phyloP scores from a whole-genome alignment of 2,888 invertebrate species.

The Xestia sexstrigata region DNA sequence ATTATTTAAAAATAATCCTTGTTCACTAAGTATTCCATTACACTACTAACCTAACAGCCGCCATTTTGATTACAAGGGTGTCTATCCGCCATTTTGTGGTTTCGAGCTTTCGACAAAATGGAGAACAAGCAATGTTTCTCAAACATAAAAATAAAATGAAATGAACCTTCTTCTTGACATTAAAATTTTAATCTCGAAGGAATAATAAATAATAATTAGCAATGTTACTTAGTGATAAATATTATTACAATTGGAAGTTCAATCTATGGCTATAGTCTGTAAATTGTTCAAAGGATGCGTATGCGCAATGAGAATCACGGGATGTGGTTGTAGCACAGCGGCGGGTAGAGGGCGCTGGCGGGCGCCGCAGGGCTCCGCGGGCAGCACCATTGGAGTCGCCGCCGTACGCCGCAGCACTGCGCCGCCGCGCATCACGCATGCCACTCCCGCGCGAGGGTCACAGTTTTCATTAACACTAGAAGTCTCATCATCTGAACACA shows the following conservation, averaged over 20 bases:
- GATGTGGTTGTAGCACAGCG: constrained; percentile 85
- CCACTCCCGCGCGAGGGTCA: constrained; percentile 84
- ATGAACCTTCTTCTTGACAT: constrained; percentile 75
- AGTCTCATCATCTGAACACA: constrained; percentile 93
- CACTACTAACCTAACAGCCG: neutral
- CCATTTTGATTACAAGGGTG: constrained; percentile 26
- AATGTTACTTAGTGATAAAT: constrained; percentile 79
- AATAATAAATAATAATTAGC: constrained; percentile 85
- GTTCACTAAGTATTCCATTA: neutral
- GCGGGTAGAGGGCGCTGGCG: constrained; percentile 82
- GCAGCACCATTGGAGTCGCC: constrained; percentile 83
- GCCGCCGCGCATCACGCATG: constrained; percentile 85
- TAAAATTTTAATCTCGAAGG: constrained; percentile 81
- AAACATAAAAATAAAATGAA: constrained; percentile 68
- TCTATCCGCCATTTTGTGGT: constrained; percentile 49
- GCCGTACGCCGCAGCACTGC: constrained; percentile 83
- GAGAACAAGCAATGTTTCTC: constrained; percentile 20
- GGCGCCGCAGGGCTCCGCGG: constrained; percentile 86
- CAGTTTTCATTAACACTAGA: constrained; percentile 85
- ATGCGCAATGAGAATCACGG: constrained; percentile 86
- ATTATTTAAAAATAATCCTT: constrained; percentile 29
- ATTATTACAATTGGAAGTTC: constrained; percentile 77
- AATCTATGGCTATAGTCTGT: constrained; percentile 89
- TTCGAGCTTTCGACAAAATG: constrained; percentile 52
- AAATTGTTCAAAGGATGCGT: constrained; percentile 86